These are phyloP conservation scores for Solenopsis invicta DNA, from an alignment of 1,140 invertebrate genomes.

Conservation along the genomic window DNA sequence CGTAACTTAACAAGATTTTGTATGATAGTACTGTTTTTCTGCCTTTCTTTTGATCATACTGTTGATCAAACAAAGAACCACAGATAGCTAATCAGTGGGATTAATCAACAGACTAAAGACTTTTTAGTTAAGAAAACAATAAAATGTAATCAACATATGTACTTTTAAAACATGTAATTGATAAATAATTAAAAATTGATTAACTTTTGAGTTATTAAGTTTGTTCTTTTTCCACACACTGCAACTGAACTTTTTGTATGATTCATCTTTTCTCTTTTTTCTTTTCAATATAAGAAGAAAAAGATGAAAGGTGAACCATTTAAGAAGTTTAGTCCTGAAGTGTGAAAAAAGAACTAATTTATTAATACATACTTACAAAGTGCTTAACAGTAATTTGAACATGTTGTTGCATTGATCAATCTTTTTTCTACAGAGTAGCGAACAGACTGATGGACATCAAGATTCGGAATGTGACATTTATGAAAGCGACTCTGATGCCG, in stretches of 20 bases:
- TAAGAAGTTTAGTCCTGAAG: no score
- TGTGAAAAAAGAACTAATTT: not conserved
- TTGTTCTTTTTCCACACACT: no score
- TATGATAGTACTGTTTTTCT: not conserved
- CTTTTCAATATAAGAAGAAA: no score
- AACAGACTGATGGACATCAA: conserved; percentile 86
- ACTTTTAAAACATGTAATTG: not conserved
- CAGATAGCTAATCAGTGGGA: not conserved
- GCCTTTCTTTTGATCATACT: not conserved
- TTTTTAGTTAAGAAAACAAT: not conserved
- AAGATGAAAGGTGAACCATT: no score
- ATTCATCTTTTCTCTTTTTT: no score
- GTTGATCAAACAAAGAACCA: not conserved
- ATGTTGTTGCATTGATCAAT: not conserved
- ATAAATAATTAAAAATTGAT: not conserved
- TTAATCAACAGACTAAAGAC: not conserved
- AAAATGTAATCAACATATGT: not conserved
- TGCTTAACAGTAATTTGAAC: not conserved
- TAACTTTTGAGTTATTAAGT: not conserved
- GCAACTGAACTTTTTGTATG: no score
- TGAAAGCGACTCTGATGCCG: conserved; percentile 85
- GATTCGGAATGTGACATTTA: conserved; percentile 86
- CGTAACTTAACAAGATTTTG: not conserved
- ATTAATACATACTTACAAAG: not conserved
- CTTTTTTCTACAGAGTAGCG: conserved; percentile 81